phyloP scores from a whole-genome alignment of 2,888 invertebrate species.

The Luperina nickerlii region DNA sequence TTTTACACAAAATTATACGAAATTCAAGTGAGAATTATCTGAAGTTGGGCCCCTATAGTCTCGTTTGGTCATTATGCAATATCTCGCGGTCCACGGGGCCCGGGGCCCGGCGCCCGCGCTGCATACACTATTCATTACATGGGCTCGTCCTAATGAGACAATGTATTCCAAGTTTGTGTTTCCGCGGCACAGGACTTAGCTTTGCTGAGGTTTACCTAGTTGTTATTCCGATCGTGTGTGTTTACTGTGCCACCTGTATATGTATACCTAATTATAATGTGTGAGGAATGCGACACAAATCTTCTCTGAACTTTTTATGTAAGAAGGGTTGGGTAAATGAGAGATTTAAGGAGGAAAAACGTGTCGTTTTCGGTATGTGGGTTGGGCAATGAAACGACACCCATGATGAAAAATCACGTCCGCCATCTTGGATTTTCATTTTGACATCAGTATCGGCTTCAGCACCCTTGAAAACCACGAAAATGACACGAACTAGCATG shows the following conservation, averaged over 20 bases:
- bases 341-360: constrained; percentile 38
- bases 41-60: constrained; percentile 37
- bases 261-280: constrained; percentile 60
- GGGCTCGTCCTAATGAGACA: constrained; percentile 77
- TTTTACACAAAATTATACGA: constrained; percentile 40
- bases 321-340: constrained; percentile 24
- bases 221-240: constrained; percentile 57
- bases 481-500: no score
- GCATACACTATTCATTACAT: constrained; percentile 81
- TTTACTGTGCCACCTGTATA: constrained; percentile 52
- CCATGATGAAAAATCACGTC: no score
- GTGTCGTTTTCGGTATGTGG: constrained; percentile 15
- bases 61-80: constrained; percentile 72
- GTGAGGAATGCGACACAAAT: constrained; percentile 46
- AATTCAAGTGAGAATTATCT: constrained; percentile 43
- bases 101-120: constrained; percentile 33
- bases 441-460: no score
- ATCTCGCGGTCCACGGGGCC: constrained; percentile 63
- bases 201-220: constrained; percentile 50
- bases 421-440: no score
- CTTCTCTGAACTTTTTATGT: constrained; percentile 36
- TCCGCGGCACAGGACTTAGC: constrained; percentile 64
- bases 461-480: no score
- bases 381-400: constrained; percentile 16
- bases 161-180: constrained; percentile 74